phyloP scores from a whole-genome alignment of 2,113 vertebrate species.

The Lycocorax pyrrhopterus region DNA sequence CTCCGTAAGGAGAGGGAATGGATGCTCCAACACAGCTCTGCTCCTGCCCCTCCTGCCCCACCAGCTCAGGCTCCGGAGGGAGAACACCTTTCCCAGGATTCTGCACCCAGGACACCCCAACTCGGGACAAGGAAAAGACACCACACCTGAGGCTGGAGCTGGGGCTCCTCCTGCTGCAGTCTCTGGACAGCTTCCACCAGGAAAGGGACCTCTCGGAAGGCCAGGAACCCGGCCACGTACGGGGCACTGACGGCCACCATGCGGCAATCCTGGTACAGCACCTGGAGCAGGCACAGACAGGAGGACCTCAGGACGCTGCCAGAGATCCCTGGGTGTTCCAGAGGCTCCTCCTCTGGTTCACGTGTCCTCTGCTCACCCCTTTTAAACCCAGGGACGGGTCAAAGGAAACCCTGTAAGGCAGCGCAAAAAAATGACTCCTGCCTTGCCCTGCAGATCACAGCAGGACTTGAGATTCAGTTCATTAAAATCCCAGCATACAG shows the following conservation, averaged over 20 bases:
- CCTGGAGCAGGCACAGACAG: constrained; percentile 60
- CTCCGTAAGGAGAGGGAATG: not conserved
- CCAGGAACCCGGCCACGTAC: constrained; percentile 89
- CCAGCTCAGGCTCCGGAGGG: rapidly evolving
- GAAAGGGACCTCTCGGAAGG: constrained; percentile 87
- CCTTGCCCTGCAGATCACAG: not conserved
- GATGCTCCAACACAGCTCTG: not conserved
- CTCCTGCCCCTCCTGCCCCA: rapidly evolving
- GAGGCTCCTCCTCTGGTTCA: not conserved
- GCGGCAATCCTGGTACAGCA: constrained; percentile 84
- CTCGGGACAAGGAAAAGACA: not conserved
- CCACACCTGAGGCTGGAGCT: constrained; percentile 84
- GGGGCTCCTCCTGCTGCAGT: constrained; percentile 67
- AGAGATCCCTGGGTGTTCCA: rapidly evolving
- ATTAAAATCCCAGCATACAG: not conserved
- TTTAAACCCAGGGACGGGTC: not conserved
- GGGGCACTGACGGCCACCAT: constrained; percentile 84
- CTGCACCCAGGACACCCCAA: not conserved
- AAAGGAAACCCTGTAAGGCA: not conserved
- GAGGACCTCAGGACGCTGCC: rapidly evolving
- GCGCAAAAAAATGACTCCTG: not conserved
- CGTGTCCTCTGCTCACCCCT: not conserved
- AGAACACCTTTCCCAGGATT: not conserved
- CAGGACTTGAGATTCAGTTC: not conserved
- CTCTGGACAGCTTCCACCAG: constrained; percentile 81